phyloP scores from a whole-genome alignment of 2,797 vertebrate genomes.

The Ctenopoma kingsleyae region DNA sequence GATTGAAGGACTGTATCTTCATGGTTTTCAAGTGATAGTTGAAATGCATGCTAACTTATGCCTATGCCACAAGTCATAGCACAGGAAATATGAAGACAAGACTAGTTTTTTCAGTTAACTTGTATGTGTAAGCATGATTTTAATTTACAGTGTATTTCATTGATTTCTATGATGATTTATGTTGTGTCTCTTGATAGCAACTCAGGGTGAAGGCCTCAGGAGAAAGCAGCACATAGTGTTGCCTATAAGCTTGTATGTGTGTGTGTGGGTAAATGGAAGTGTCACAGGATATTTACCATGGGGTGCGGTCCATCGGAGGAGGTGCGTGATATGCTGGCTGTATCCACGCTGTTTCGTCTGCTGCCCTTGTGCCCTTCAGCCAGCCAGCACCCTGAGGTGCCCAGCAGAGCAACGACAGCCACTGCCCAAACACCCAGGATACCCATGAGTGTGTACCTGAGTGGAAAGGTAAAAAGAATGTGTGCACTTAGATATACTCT shows the following conservation, averaged over 20 bases:
- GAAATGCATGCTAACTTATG: background rate
- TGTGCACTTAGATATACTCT: slow-evolving; percentile 11
- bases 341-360: slow-evolving; percentile 78
- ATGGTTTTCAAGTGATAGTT: background rate
- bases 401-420: slow-evolving; percentile 86
- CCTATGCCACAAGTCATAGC: background rate
- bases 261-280: background rate
- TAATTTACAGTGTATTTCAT: slow-evolving; percentile 28
- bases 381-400: slow-evolving; percentile 78
- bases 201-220: slow-evolving; percentile 18
- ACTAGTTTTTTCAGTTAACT: too few species aligned
- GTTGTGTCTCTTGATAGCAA: slow-evolving; percentile 12
- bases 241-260: background rate
- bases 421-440: slow-evolving; percentile 86
- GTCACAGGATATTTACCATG: slow-evolving; percentile 82
- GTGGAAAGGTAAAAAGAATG: slow-evolving; percentile 56
- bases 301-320: slow-evolving; percentile 64
- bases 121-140: slow-evolving; percentile 18
- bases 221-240: background rate
- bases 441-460: slow-evolving; percentile 88
- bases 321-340: slow-evolving; percentile 58
- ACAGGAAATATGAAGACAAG: background rate
- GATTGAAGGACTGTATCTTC: background rate
- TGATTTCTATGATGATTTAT: slow-evolving; percentile 19
- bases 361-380: slow-evolving; percentile 72